Percentiles rank a stretch among this genome's conserved stretches.
These are phyloP conservation scores for Cotesia glomerata DNA, from an alignment of 1,140 invertebrate genomes.

Conservation along the genomic window DNA sequence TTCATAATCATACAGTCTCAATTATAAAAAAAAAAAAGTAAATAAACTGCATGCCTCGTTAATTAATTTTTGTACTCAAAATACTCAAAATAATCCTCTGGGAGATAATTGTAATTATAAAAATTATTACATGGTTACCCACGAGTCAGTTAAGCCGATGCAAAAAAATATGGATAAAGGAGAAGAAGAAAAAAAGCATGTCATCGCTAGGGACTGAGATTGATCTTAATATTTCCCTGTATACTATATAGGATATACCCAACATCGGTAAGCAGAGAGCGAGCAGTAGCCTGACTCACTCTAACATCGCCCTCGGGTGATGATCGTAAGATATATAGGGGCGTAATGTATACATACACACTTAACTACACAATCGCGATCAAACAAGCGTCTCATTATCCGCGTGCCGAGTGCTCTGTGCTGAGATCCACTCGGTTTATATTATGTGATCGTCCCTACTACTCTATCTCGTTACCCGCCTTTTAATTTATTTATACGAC, in stretches of 20 bases:
- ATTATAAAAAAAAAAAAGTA: conserved; percentile 21
- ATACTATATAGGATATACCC: too few species aligned
- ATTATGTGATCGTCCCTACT: neutral
- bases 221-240: conserved; percentile 23
- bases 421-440: too few species aligned
- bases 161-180: too few species aligned
- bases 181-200: too few species aligned
- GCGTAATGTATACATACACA: conserved; percentile 7
- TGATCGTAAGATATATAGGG: conserved; percentile 18
- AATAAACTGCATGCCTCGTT: conserved; percentile 20
- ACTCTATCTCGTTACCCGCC: conserved; percentile 5
- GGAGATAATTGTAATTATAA: too few species aligned
- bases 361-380: conserved; percentile 24
- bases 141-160: too few species aligned
- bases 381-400: conserved; percentile 29
- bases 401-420: conserved; percentile 1
- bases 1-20: neutral
- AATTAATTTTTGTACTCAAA: neutral
- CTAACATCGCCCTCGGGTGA: conserved; percentile 2
- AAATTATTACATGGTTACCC: too few species aligned
- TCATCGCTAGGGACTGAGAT: conserved; percentile 13
- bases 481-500: conserved; percentile 34
- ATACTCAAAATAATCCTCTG: neutral
- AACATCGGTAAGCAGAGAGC: too few species aligned
- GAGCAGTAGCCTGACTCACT: too few species aligned